These are phyloP conservation scores for Lutraria rhynchaena DNA, from an alignment of 1,140 invertebrate species.

Conservation along the genomic window DNA sequence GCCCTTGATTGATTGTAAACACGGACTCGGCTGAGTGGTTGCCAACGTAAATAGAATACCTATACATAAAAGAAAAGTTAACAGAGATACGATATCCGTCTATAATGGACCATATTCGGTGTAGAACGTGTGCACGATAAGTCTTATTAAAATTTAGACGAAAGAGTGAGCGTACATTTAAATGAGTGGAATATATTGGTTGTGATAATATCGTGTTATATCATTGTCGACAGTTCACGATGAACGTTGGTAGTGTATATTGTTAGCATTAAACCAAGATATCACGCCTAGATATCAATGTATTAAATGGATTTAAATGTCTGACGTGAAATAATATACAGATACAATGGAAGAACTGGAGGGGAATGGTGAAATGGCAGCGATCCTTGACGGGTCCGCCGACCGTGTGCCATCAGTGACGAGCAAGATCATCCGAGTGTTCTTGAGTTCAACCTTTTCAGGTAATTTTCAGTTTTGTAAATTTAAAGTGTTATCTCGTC, in stretches of 20 bases:
- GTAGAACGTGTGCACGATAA: no score
- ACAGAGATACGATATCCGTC: neutral
- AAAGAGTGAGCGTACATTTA: neutral
- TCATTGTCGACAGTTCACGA: neutral
- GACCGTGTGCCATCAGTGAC: conserved; percentile 19
- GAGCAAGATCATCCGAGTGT: conserved; percentile 62
- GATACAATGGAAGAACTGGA: conserved; percentile 8
- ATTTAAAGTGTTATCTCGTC: no score
- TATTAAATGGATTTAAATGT: neutral
- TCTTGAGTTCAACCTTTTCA: conserved; percentile 66
- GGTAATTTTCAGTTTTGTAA: no score
- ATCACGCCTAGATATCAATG: neutral
- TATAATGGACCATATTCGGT: neutral
- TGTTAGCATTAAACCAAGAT: neutral
- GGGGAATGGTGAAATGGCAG: neutral
- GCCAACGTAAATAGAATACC: conserved; percentile 41
- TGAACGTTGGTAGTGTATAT: neutral
- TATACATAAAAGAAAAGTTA: neutral
- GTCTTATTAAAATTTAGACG: no score
- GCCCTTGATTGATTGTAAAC: neutral
- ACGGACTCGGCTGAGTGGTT: conserved; percentile 36
- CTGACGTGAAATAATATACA: neutral
- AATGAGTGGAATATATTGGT: neutral
- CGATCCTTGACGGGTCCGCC: conserved; percentile 44
- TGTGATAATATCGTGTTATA: neutral